These are phyloP conservation scores for Alligator sinensis DNA, from an alignment of 2,113 vertebrate genomes.

Conservation along the genomic window DNA sequence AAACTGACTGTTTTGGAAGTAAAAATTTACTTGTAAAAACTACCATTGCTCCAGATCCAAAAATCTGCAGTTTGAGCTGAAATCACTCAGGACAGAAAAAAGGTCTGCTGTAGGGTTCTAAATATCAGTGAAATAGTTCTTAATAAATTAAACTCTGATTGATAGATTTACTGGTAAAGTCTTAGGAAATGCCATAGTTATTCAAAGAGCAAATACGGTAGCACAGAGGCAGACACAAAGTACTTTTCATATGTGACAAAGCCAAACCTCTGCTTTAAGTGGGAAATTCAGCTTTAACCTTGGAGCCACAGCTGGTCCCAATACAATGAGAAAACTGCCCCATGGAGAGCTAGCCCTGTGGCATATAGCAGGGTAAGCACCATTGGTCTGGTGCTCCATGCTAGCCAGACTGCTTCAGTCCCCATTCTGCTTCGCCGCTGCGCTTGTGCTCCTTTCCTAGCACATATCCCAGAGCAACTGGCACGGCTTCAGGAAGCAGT, in stretches of 20 bases:
- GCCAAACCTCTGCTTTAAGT: neutral
- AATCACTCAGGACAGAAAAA: neutral
- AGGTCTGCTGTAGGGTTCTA: neutral
- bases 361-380: neutral
- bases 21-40: neutral
- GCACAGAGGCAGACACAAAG: neutral
- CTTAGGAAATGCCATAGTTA: neutral
- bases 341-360: neutral
- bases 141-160: neutral
- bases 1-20: neutral
- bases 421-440: neutral
- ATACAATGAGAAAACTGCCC: neutral
- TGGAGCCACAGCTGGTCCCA: neutral
- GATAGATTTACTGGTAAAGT: neutral
- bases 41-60: neutral
- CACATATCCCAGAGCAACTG: neutral
- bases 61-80: neutral
- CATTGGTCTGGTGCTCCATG: neutral
- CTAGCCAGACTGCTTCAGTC: neutral
- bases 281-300: neutral
- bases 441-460: neutral
- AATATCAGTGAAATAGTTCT: neutral
- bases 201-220: neutral
- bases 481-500: neutral
- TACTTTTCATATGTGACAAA: constrained; percentile 1